Evolutionary conservation across 2,113 vertebrate genomes (phyloP), one percentile per base, ranked within the genome.

Genomic region (Cynoglossus semilaevis): DNA sequence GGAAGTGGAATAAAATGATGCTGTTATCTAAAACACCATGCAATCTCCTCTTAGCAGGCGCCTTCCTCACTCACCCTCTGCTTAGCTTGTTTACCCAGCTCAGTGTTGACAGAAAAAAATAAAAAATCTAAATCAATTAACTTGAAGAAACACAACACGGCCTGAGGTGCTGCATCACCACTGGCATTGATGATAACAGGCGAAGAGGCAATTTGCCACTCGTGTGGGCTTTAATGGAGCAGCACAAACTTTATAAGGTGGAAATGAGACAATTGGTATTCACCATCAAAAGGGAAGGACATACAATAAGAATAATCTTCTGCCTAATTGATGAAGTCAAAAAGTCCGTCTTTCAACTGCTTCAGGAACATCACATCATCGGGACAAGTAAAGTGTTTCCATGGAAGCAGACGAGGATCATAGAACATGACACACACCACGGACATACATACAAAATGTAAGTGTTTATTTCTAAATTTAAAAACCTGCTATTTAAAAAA

Each of bases 71-170:
- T 56, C 22, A 47, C 51, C 18, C 62, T 67, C 35, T 35, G 19
- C 44, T 62, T 37, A 18, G 16, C 51, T 55, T 57, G 44, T 80
- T 76, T 70, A 58, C 41, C 50, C 57, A 34, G 54, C 63, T 59
- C 41, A 9, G 37, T 57, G 62, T 62, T 15, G 41, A 56, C 65
- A 22, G 22, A 59, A 72, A 73, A 51, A 82, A 77, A 42, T 18
- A 59, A 74, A 73, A 51, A 82, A 77, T 83, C 51, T 44, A 64
- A 85, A 83, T 84, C 78, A 88, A 86, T 88, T 83, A 59, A 67
- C 67, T 76, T 58, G 47, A 47, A 74, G 74, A 49, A 73, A 63
- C 57, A 73, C 67, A 51, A 51, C 43, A 41, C 57, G 50, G 60
- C 58, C 63, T 47, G 52, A 59, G 58, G 66, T 62, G 58, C 17